Conservation (phyloP, 2,797 vertebrate genomes). For the Onychomys torridus region DNA sequence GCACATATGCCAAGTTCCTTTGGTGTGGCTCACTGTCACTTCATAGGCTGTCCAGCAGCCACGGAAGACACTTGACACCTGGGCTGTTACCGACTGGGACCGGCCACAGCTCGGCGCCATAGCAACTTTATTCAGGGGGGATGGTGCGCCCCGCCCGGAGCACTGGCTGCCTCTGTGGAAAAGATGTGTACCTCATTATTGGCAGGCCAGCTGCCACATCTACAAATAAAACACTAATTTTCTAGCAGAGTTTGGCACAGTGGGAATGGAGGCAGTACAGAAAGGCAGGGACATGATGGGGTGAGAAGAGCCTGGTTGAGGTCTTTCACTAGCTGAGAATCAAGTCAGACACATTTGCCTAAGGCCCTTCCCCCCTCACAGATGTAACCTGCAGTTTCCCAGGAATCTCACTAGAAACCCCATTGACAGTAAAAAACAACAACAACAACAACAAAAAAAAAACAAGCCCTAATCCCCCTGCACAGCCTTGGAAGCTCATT, state of each 20-base stretch:
- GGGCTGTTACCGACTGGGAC: not conserved
- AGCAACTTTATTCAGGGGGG: constrained; percentile 1
- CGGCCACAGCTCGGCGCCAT: not conserved
- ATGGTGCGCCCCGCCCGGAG: fast-evolving
- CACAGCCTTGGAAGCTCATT: not conserved
- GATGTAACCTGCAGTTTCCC: not conserved
- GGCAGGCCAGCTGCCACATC: not conserved
- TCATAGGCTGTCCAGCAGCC: constrained; percentile 55
- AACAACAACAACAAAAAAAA: no score
- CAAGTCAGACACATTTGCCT: not conserved
- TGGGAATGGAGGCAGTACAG: not conserved
- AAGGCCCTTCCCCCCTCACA: not conserved
- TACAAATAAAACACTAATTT: constrained; percentile 76
- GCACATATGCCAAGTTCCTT: constrained; percentile 35
- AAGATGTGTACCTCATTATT: not conserved
- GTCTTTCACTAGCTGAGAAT: not conserved
- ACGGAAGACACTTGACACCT: not conserved
- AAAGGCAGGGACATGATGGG: not conserved
- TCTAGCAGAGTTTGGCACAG: constrained; percentile 62
- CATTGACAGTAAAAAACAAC: not conserved
- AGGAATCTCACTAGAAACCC: not conserved
- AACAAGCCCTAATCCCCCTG: not conserved
- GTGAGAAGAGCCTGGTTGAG: not conserved
- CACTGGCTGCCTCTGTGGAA: not conserved
- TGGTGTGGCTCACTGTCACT: not conserved